Conservation (phyloP, 2,113 vertebrate species). For the Gallinago jamesoni region DNA sequence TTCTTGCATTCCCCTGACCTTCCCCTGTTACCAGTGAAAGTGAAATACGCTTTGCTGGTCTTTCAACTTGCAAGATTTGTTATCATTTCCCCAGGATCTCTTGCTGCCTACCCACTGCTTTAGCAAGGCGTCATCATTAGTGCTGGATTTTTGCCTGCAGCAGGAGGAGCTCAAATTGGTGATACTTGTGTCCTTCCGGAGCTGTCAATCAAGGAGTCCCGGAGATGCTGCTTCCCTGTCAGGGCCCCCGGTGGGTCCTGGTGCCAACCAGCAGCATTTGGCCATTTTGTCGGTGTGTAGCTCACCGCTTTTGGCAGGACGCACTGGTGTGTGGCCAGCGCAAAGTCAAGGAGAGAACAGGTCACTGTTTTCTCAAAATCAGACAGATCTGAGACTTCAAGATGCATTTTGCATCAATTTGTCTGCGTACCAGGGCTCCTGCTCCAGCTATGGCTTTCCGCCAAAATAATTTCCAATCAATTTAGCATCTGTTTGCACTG, state of each 20-base stretch:
- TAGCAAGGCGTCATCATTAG: background rate
- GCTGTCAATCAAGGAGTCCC: background rate
- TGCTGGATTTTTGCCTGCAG: background rate
- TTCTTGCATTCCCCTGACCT: background rate
- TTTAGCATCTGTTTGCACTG: conserved; percentile 72
- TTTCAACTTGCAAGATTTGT: background rate
- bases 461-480: conserved; percentile 65
- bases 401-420: background rate
- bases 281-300: background rate
- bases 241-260: background rate
- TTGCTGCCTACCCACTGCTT: fast-evolving
- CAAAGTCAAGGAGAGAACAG: background rate
- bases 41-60: background rate
- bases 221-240: background rate
- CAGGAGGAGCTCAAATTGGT: background rate
- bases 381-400: background rate
- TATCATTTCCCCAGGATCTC: background rate
- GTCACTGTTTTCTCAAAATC: background rate
- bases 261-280: background rate
- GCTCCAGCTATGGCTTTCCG: conserved; percentile 27
- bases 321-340: background rate
- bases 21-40: background rate
- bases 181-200: background rate
- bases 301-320: background rate
- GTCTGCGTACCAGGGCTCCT: background rate